These are phyloP conservation scores for Scaptomyza caliginosa DNA, from an alignment of 2,888 invertebrate genomes.

Conservation along the genomic window DNA sequence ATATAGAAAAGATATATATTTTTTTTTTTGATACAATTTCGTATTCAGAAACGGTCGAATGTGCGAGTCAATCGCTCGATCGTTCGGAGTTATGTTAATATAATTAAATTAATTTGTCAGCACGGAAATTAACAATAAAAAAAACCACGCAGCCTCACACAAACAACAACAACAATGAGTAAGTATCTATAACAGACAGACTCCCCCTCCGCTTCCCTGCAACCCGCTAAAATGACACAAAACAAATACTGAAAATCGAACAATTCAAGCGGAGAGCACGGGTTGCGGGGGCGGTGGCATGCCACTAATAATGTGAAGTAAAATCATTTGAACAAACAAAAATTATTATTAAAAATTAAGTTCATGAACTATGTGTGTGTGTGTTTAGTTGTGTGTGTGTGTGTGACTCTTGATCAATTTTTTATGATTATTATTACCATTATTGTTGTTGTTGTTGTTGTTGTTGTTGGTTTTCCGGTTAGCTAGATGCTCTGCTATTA, in stretches of 20 bases:
- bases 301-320: conserved; percentile 71
- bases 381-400: conserved; percentile 15
- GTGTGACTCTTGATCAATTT: conserved; percentile 72
- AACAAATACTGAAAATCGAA: conserved; percentile 72
- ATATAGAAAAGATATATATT: not conserved
- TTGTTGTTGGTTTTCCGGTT: conserved; percentile 60
- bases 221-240: conserved; percentile 21
- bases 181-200: conserved; percentile 56
- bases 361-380: conserved; percentile 63
- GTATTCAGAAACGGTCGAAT: conserved; percentile 45
- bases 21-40: not conserved
- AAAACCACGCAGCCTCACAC: conserved; percentile 51
- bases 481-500: conserved; percentile 47
- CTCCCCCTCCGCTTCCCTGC: no score
- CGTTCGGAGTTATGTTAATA: conserved; percentile 78
- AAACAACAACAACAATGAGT: conserved; percentile 15
- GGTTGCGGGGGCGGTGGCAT: conserved; percentile 37
- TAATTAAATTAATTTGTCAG: conserved; percentile 82
- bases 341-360: conserved; percentile 78
- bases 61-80: conserved; percentile 72
- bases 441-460: conserved; percentile 40
- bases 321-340: conserved; percentile 67
- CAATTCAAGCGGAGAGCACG: conserved; percentile 64
- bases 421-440: conserved; percentile 67
- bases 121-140: conserved; percentile 72